phyloP scores from a whole-genome alignment of 2,888 invertebrate genomes.

The Blastobasis adustella region DNA sequence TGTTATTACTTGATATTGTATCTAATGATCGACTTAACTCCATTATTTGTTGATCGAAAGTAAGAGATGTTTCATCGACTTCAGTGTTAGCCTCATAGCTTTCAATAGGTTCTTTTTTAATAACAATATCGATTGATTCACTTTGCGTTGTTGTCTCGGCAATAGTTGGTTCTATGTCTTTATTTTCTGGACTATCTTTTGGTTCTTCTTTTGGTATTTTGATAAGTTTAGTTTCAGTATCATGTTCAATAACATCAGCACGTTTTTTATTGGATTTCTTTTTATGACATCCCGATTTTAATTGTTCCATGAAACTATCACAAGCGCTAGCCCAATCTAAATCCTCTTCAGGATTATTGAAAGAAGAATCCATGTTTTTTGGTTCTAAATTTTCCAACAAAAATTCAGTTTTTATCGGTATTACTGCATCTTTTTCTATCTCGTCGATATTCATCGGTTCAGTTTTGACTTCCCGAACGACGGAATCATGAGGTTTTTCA shows the following conservation, averaged over 20 bases:
- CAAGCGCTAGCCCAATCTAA: constrained; percentile 81
- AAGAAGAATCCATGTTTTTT: constrained; percentile 16
- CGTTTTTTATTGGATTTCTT: constrained; percentile 74
- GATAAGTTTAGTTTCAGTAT: constrained; percentile 28
- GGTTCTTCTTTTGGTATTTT: not conserved
- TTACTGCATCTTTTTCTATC: constrained; percentile 75
- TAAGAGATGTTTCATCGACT: no score
- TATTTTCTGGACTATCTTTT: not conserved
- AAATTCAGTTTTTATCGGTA: constrained; percentile 54
- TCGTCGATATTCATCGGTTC: constrained; percentile 80
- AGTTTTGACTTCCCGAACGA: constrained; percentile 77
- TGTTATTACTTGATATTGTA: no score
- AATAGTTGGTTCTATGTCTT: no score
- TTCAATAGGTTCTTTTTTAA: no score
- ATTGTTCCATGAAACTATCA: constrained; percentile 85
- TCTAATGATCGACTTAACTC: no score
- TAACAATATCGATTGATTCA: no score
- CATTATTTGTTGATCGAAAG: no score
- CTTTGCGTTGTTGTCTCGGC: no score
- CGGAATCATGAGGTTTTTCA: constrained; percentile 70
- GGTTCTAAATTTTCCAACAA: constrained; percentile 33
- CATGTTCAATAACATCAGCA: constrained; percentile 33
- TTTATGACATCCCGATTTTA: constrained; percentile 75
- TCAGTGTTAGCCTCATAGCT: no score
- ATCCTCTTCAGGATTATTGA: constrained; percentile 37